These are phyloP conservation scores for Drosophila percnosoma DNA, from an alignment of 2,888 invertebrate genomes.

Conservation along the genomic window DNA sequence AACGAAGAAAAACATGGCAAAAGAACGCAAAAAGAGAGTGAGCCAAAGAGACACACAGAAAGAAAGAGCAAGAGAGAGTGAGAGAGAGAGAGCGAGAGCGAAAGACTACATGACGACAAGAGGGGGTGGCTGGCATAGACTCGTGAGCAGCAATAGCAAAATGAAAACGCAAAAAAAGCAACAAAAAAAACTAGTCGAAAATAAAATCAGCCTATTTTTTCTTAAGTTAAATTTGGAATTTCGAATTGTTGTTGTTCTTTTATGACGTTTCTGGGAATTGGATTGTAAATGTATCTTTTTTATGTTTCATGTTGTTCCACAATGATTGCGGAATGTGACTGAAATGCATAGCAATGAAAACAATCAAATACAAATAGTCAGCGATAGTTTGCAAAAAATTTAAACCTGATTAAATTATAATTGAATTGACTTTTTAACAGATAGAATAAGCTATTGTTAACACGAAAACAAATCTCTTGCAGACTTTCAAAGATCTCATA, in stretches of 20 bases:
- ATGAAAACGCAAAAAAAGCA: conserved; percentile 8
- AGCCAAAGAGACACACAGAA: conserved; percentile 26
- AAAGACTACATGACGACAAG: conserved; percentile 2
- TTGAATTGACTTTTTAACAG: neutral
- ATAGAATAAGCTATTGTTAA: neutral
- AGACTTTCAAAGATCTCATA: neutral
- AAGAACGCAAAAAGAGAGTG: conserved; percentile 37
- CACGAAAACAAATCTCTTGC: neutral
- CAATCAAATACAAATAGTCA: neutral
- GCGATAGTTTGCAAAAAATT: neutral
- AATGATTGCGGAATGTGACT: neutral
- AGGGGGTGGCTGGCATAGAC: conserved; percentile 33
- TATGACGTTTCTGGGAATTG: neutral
- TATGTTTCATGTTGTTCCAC: neutral
- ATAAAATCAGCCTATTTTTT: conserved; percentile 16
- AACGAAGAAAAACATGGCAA: conserved; percentile 41
- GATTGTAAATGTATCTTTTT: neutral
- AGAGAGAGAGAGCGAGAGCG: neutral
- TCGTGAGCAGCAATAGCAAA: conserved; percentile 24
- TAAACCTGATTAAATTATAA: neutral
- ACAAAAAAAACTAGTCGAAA: conserved; percentile 24
- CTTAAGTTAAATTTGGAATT: conserved; percentile 18
- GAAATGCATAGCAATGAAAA: neutral
- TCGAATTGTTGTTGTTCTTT: neutral
- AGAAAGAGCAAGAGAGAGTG: neutral